Percentiles rank a stretch among this genome's conserved stretches.
phyloP scores from a whole-genome alignment of 2,113 vertebrate species.

The Zosterops hypoxanthus region DNA sequence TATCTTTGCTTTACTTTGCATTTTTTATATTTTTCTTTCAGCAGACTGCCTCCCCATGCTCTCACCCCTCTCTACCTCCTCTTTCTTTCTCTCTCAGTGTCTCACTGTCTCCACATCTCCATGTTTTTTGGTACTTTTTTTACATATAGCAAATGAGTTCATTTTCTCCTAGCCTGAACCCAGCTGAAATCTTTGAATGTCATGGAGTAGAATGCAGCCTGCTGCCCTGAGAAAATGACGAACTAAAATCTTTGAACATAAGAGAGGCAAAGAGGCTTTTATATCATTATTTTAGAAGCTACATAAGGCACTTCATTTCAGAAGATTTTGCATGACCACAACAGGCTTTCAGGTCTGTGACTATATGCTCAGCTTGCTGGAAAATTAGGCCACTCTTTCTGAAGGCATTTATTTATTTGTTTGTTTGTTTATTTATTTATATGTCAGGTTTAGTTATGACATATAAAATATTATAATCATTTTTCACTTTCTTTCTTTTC shows the following conservation, averaged over 20 bases:
- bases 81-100: neutral
- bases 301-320: neutral
- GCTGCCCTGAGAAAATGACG: neutral
- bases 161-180: neutral
- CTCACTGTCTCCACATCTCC: too few relatives aligned
- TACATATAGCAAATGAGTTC: neutral
- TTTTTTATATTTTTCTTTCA: neutral
- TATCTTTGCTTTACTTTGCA: neutral
- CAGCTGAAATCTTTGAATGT: neutral
- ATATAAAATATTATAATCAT: neutral
- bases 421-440: neutral
- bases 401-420: neutral
- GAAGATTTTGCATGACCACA: neutral
- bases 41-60: neutral
- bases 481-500: neutral
- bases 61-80: neutral
- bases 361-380: neutral
- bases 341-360: neutral
- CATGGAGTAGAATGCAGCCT: neutral
- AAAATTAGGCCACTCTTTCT: neutral
- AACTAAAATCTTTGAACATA: neutral
- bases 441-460: neutral
- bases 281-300: neutral
- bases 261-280: neutral
- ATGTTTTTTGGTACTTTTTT: neutral